Conservation (phyloP, 2,888 invertebrate species). For the Herminia tarsipennalis region DNA sequence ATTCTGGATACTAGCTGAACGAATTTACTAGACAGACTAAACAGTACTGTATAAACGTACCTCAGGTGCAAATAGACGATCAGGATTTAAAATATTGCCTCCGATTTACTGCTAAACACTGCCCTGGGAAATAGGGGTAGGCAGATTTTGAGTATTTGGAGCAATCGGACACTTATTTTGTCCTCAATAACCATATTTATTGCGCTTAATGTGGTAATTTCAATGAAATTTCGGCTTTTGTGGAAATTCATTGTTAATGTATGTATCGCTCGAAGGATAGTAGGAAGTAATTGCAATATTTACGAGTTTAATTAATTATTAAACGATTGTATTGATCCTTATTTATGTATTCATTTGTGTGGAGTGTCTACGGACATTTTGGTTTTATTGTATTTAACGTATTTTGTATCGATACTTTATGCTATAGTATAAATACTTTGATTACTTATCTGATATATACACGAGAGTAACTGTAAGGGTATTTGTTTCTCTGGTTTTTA, state of each 20-base stretch:
- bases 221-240: constrained; percentile 18
- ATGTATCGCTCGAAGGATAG: constrained; percentile 7
- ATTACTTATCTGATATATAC: too few species aligned
- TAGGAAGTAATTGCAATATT: constrained; percentile 4
- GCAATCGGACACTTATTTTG: constrained; percentile 46
- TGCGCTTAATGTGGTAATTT: constrained; percentile 31
- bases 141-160: constrained; percentile 31
- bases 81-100: constrained; percentile 53
- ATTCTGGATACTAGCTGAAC: constrained; percentile 29
- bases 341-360: constrained; percentile 3
- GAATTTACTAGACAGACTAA: constrained; percentile 20
- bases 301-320: constrained; percentile 2
- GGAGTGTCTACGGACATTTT: too few species aligned
- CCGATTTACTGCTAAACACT: constrained; percentile 53
- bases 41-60: constrained; percentile 12
- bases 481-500: too few species aligned
- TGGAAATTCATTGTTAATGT: constrained; percentile 18
- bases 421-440: too few species aligned
- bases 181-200: constrained; percentile 39
- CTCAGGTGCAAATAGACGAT: constrained; percentile 57
- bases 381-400: too few species aligned
- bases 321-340: neutral
- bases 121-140: constrained; percentile 47
- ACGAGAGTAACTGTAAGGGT: too few species aligned
- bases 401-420: too few species aligned